Percentiles rank a stretch among this genome's conserved stretches.
phyloP scores from a whole-genome alignment of 2,797 vertebrate species.

The Mastacembelus armatus region DNA sequence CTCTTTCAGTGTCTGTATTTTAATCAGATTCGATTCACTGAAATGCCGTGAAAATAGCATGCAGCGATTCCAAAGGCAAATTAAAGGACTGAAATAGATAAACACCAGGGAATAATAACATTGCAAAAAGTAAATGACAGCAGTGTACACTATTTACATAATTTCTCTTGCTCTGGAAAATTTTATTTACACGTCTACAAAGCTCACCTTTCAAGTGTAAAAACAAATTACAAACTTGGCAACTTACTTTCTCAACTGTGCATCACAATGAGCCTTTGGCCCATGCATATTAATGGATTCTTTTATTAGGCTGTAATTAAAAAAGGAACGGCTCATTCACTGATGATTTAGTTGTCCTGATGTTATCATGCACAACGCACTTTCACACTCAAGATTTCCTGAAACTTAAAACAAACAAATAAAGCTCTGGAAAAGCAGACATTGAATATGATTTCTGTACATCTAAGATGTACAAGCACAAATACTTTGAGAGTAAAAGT shows the following conservation, averaged over 20 bases:
- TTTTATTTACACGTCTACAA: slow-evolving; percentile 11
- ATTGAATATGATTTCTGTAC: too few species aligned
- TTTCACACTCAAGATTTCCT: not conserved
- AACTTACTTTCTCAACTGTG: too few species aligned
- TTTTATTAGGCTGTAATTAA: too few species aligned
- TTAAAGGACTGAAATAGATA: slow-evolving; percentile 3
- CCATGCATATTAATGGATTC: too few species aligned
- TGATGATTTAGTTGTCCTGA: not conserved
- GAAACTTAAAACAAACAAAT: not conserved
- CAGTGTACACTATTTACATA: slow-evolving; percentile 11
- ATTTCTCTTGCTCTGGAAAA: not conserved
- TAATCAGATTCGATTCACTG: slow-evolving; percentile 28
- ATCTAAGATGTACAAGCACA: too few species aligned
- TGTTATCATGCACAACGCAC: not conserved
- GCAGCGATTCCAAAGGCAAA: slow-evolving; percentile 9
- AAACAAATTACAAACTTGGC: too few species aligned
- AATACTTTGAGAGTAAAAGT: too few species aligned
- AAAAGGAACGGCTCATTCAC: not conserved
- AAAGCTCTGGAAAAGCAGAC: not conserved
- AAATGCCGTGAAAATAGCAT: slow-evolving; percentile 18
- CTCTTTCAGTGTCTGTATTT: not conserved
- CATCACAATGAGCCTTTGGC: too few species aligned
- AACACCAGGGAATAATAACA: slow-evolving; percentile 1
- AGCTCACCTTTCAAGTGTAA: slow-evolving; percentile 3
- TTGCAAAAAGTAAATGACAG: slow-evolving; percentile 8